Conservation (phyloP, 1,140 invertebrate genomes). For the Neelides sp. region DNA sequence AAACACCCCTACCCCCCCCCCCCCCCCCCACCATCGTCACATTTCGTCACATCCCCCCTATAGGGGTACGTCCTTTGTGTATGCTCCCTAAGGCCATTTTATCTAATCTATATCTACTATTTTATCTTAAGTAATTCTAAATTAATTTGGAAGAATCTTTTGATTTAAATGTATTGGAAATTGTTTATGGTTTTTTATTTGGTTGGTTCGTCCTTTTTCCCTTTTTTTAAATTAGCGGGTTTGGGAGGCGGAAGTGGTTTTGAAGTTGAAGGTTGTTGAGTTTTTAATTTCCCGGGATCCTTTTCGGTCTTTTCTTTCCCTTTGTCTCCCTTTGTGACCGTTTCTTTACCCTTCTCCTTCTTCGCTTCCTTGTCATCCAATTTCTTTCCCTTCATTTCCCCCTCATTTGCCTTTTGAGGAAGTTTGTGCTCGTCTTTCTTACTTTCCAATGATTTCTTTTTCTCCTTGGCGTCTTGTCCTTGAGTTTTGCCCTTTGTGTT, state of each 20-base stretch:
- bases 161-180: not conserved
- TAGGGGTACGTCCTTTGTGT: too few species aligned
- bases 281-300: not conserved
- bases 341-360: not conserved
- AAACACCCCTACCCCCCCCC: too few species aligned
- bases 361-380: not conserved
- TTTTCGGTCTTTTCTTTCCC: not conserved
- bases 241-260: not conserved
- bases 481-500: not conserved
- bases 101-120: too few species aligned
- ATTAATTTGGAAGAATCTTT: not conserved
- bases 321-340: not conserved
- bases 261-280: not conserved
- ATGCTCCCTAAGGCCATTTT: too few species aligned
- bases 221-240: not conserved
- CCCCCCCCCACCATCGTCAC: too few species aligned
- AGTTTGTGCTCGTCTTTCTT: not conserved
- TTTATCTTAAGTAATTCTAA: constrained; percentile 4
- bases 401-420: not conserved
- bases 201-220: constrained; percentile 7
- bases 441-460: not conserved
- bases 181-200: constrained; percentile 2
- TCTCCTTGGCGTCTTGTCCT: not conserved
- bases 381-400: not conserved
- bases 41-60: too few species aligned